Evolutionary conservation across 2,797 vertebrate genomes (phyloP), one percentile per base, ranked within the genome.

Genomic region (Ctenopoma kingsleyae): DNA sequence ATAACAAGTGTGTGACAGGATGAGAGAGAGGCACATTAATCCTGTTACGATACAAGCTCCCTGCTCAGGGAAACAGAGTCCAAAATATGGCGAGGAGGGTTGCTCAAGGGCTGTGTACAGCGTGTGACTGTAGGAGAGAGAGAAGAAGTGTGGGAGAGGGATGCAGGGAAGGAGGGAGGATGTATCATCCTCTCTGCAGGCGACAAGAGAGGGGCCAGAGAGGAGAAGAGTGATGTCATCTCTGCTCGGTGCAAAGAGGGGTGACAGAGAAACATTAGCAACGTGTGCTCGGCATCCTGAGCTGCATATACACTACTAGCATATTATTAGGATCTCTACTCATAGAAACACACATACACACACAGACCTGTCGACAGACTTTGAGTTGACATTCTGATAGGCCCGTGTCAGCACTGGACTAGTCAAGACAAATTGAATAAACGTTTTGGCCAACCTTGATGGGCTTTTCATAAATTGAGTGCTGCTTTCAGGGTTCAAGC

Each of bases 1-100:
- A 86, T 84, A 81, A 71, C 61, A 23, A 83, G 67, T 52, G 53
- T 83, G 77, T 83, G 87, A 86, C 67, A 74, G 74, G 52, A 44
- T 58, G 84, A 73, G 63, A 73, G 44, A 67, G 51, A 78, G 22
- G 19, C 67, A 73, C 57, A 72, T 81, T 77, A 81, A 80, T 86
- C 80, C 79, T 67, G 75, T 77, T 81, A 59, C 50, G 60, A 82
- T 78, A 78, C 66, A 78, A 67, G 46, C 47, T 63, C 49, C 70
- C 23, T 22, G 36, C 72, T 72, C 60, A 13, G 60, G 47, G 74
- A 73, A 67, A 50, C 16, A 0, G 12, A 32, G 69, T 27, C 50
- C 63, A 53, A 69, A 65, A 44, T 58, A 66, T 53, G 8, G 56
- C 27, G 8, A 19, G 36, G 44, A 40, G 54, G 50, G 52, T 48